Evolutionary conservation across 2,888 invertebrate species (phyloP).

Genomic region (Drosophila anceps): DNA sequence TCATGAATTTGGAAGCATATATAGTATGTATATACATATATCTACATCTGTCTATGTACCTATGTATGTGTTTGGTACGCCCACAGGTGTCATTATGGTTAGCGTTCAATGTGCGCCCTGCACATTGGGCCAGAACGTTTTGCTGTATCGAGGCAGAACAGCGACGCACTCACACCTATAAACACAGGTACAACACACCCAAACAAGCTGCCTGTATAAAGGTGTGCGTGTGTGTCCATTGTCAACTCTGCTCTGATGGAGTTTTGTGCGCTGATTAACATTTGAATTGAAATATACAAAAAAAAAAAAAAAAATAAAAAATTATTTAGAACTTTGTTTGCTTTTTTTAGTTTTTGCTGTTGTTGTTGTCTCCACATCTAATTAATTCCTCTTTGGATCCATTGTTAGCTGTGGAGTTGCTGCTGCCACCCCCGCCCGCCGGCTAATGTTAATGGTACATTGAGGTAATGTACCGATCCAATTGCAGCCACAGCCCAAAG

Average conservation of each 20-base stretch:
- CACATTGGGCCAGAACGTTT: slow-evolving; percentile 74
- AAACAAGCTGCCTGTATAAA: not conserved
- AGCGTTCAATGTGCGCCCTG: slow-evolving; percentile 62
- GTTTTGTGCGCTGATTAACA: slow-evolving; percentile 75
- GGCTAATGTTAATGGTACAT: slow-evolving; percentile 67
- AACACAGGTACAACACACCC: slow-evolving; percentile 58
- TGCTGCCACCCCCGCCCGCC: slow-evolving; percentile 48
- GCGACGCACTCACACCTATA: slow-evolving; percentile 67
- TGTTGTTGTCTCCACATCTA: slow-evolving; percentile 80
- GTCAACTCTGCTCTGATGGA: slow-evolving; percentile 64
- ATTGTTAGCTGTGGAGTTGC: slow-evolving; percentile 74
- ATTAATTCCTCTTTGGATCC: slow-evolving; percentile 79
- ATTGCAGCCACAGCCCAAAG: slow-evolving; percentile 53
- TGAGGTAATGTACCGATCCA: slow-evolving; percentile 63
- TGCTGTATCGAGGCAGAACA: slow-evolving; percentile 60
- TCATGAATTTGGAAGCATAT: slow-evolving; percentile 62
- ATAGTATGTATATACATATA: not conserved
- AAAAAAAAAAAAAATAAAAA: not conserved
- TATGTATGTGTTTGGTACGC: slow-evolving; percentile 48
- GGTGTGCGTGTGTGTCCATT: slow-evolving; percentile 43
- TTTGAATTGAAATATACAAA: slow-evolving; percentile 74
- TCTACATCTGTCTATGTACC: not conserved
- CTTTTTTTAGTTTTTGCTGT: slow-evolving; percentile 12
- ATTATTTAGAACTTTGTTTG: slow-evolving; percentile 51
- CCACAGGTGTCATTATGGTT: slow-evolving; percentile 74